Evolutionary conservation across 2,888 invertebrate species (phyloP).

Genomic region (Panzeria rudis): DNA sequence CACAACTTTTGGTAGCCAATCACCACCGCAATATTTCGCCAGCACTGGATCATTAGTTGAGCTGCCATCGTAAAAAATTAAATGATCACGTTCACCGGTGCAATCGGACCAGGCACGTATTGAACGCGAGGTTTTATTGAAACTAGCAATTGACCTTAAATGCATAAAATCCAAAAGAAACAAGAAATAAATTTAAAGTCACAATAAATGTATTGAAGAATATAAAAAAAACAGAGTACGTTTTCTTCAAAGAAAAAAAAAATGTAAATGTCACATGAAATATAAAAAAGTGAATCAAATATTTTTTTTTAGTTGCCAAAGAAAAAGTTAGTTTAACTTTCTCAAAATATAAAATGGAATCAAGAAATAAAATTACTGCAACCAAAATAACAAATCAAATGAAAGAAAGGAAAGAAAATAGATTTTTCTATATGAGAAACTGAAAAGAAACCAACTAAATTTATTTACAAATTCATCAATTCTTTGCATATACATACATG

Average conservation of each 20-base stretch:
- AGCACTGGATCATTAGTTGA: conserved; percentile 92
- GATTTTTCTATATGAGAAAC: background rate
- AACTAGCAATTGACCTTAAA: conserved; percentile 84
- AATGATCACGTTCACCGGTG: conserved; percentile 91
- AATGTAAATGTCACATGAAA: no score
- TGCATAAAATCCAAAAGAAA: conserved; percentile 15
- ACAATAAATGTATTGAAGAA: background rate
- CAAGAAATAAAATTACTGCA: background rate
- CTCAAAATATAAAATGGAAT: no score
- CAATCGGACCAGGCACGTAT: conserved; percentile 93
- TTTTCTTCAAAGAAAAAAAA: no score
- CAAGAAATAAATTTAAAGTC: conserved; percentile 4
- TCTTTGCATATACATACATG: conserved; percentile 22
- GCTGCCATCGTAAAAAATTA: conserved; percentile 94
- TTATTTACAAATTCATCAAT: conserved; percentile 63
- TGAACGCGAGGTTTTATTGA: conserved; percentile 89
- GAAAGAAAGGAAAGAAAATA: background rate
- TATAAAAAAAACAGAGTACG: background rate
- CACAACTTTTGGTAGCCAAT: conserved; percentile 91
- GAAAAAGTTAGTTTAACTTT: background rate
- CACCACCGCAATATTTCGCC: conserved; percentile 94
- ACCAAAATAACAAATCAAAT: background rate
- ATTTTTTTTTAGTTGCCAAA: background rate
- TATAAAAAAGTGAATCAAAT: no score
- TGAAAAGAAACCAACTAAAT: conserved; percentile 23